Conservation (phyloP, 2,797 vertebrate genomes). For the Arrhamphus sclerolepis region DNA sequence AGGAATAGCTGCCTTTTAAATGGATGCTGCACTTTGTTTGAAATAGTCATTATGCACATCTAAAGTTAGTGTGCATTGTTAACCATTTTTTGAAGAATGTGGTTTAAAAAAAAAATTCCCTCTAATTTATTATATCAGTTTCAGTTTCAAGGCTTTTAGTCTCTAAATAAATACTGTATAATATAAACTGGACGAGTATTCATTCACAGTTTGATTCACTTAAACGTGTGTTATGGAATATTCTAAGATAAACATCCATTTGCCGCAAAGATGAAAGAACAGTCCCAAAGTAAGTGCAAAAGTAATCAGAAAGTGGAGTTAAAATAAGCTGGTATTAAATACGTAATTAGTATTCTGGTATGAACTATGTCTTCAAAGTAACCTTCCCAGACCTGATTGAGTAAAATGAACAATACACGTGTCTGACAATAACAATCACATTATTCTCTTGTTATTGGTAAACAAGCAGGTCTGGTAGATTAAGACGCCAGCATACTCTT, state of each 20-base stretch:
- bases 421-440: slow-evolving; percentile 70
- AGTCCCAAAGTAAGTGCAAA: slow-evolving; percentile 36
- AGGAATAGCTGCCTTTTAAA: too few relatives aligned
- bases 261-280: slow-evolving; percentile 31
- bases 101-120: too few relatives aligned
- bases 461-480: slow-evolving; percentile 74
- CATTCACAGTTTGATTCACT: slow-evolving; percentile 17
- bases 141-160: background rate
- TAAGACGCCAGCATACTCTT: slow-evolving; percentile 65
- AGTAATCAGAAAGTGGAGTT: slow-evolving; percentile 52
- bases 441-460: slow-evolving; percentile 72
- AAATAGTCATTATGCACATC: background rate
- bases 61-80: too few relatives aligned
- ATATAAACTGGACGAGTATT: slow-evolving; percentile 19
- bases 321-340: slow-evolving; percentile 62
- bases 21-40: slow-evolving; percentile 2
- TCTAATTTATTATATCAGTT: too few relatives aligned
- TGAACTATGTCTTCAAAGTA: slow-evolving; percentile 66
- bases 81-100: too few relatives aligned
- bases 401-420: slow-evolving; percentile 75
- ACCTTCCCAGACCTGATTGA: slow-evolving; percentile 72
- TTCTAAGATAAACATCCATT: slow-evolving; percentile 30
- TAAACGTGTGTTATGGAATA: slow-evolving; percentile 3
- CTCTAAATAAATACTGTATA: slow-evolving; percentile 6
- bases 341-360: slow-evolving; percentile 73